phyloP scores from a whole-genome alignment of 2,888 invertebrate species.

The Oligia latruncula region DNA sequence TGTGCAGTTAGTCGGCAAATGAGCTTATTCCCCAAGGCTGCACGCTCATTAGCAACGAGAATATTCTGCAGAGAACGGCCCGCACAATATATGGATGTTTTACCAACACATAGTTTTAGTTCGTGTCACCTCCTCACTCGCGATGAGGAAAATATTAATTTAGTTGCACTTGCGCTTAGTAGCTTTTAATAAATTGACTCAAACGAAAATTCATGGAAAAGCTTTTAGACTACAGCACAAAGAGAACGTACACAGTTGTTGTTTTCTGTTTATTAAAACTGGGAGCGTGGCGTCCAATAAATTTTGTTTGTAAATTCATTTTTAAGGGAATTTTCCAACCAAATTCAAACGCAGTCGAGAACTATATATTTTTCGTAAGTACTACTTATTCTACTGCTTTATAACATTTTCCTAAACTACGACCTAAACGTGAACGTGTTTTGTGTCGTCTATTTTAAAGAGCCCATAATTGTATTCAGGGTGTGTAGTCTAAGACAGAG shows the following conservation, averaged over 20 bases:
- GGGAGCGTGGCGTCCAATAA: conserved; percentile 34
- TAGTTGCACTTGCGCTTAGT: conserved; percentile 49
- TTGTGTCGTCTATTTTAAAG: conserved; percentile 29
- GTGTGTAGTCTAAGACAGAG: conserved; percentile 49
- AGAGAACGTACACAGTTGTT: conserved; percentile 39
- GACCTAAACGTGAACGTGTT: conserved; percentile 11
- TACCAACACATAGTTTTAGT: conserved; percentile 62
- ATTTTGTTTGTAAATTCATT: conserved; percentile 48
- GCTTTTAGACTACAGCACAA: conserved; percentile 47
- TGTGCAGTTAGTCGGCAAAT: conserved; percentile 82
- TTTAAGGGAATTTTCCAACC: conserved; percentile 20
- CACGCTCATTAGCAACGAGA: conserved; percentile 80
- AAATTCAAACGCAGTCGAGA: conserved; percentile 25
- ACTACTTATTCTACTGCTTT: conserved; percentile 8
- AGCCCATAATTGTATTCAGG: conserved; percentile 57
- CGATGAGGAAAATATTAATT: conserved; percentile 60
- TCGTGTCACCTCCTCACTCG: conserved; percentile 57
- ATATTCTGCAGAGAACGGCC: conserved; percentile 71
- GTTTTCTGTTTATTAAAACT: conserved; percentile 46
- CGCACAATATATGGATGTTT: conserved; percentile 72
- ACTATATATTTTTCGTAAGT: conserved; percentile 13
- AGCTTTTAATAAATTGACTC: conserved; percentile 47
- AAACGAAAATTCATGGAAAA: conserved; percentile 46
- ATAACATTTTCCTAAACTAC: conserved; percentile 21
- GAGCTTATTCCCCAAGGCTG: conserved; percentile 84